phyloP scores from a whole-genome alignment of 2,888 invertebrate genomes.

The Macrosoma leucophasiata region DNA sequence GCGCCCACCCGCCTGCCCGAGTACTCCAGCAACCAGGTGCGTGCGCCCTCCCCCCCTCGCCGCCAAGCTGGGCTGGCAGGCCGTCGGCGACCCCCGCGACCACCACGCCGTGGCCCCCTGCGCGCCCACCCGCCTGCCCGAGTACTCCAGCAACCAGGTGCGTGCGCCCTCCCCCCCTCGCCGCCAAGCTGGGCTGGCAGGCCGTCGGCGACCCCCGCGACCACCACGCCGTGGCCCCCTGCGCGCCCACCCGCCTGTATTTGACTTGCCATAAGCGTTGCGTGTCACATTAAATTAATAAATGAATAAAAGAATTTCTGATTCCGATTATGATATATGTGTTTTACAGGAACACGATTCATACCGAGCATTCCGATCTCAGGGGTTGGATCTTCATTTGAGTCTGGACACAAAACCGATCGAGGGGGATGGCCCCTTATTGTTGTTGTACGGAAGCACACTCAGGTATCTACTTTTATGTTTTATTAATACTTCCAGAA shows the following conservation, averaged over 20 bases:
- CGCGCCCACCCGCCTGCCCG: constrained; percentile 96
- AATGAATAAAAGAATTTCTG: too few species aligned
- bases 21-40: constrained; percentile 95
- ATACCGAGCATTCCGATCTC: constrained; percentile 91
- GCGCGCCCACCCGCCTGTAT: constrained; percentile 95
- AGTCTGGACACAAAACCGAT: constrained; percentile 65
- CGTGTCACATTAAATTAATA: too few species aligned
- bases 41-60: constrained; percentile 91
- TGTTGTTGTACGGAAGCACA: constrained; percentile 94
- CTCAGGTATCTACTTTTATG: constrained; percentile 70
- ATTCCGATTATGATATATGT: neutral
- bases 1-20: constrained; percentile 97
- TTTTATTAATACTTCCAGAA: too few species aligned
- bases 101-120: constrained; percentile 97
- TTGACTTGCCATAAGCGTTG: too few species aligned
- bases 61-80: constrained; percentile 92
- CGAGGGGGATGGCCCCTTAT: constrained; percentile 78
- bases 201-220: constrained; percentile 96
- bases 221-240: constrained; percentile 95
- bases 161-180: constrained; percentile 90
- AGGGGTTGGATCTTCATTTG: constrained; percentile 59
- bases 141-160: constrained; percentile 97
- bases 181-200: constrained; percentile 91
- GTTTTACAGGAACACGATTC: constrained; percentile 89
- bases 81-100: constrained; percentile 95